phyloP scores from a whole-genome alignment of 2,113 vertebrate species.

The Chroicocephalus ridibundus region DNA sequence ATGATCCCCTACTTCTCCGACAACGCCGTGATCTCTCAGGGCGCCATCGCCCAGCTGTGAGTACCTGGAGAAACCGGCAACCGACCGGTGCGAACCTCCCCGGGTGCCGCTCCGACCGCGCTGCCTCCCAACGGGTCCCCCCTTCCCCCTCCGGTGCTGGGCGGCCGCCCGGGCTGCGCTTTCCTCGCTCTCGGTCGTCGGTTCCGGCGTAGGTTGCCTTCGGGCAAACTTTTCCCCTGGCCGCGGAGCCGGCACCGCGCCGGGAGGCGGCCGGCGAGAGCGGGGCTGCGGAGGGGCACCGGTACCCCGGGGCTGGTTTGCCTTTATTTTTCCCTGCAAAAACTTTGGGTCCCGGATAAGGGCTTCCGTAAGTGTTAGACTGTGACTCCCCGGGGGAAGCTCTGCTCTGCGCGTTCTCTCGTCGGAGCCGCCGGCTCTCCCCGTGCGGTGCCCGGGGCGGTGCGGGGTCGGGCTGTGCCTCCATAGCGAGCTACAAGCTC shows the following conservation, averaged over 20 bases:
- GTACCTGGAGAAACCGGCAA: slow-evolving; percentile 48
- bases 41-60: slow-evolving; percentile 92
- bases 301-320: neutral
- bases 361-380: fast-evolving
- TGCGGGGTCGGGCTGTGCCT: neutral
- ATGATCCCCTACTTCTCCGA: slow-evolving; percentile 94
- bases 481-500: fast-evolving
- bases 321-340: too few species aligned
- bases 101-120: neutral
- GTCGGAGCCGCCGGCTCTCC: neutral
- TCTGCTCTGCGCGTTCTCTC: neutral
- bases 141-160: neutral
- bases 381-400: too few species aligned
- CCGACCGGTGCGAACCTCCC: neutral
- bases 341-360: neutral
- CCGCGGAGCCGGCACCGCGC: neutral
- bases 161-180: neutral
- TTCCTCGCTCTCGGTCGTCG: neutral
- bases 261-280: neutral
- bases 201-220: neutral
- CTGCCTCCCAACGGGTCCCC: neutral
- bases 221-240: neutral
- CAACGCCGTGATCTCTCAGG: slow-evolving; percentile 87
- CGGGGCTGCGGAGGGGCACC: neutral
- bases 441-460: neutral